Evolutionary conservation across 2,113 vertebrate species (phyloP).

Genomic region (Rhipidura dahli): DNA sequence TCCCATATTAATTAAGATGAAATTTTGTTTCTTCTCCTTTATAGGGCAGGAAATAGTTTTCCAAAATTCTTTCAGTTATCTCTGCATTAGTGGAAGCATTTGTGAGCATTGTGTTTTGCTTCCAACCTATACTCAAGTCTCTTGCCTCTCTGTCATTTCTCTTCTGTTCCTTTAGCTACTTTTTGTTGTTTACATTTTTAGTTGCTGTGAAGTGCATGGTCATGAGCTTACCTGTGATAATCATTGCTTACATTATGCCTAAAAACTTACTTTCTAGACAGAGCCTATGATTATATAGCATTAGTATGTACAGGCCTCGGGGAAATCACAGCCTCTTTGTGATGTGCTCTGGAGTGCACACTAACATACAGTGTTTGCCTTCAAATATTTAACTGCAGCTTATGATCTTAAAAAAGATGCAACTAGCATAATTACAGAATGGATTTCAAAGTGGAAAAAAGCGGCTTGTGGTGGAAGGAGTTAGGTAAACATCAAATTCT

Average conservation of each 20-base stretch:
- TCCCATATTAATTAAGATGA: background rate
- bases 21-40: background rate
- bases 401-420: background rate
- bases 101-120: background rate
- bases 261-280: background rate
- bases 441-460: background rate
- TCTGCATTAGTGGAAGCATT: background rate
- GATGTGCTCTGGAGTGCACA: background rate
- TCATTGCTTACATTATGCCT: background rate
- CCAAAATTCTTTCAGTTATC: background rate
- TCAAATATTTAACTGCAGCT: background rate
- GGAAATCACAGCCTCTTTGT: background rate
- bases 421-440: background rate
- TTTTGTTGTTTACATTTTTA: background rate
- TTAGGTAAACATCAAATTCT: background rate
- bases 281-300: conserved; percentile 1
- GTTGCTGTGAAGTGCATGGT: background rate
- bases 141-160: background rate
- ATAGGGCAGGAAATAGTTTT: background rate
- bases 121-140: background rate
- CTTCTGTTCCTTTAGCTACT: background rate
- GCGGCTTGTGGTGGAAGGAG: background rate
- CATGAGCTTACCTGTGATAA: background rate
- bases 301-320: background rate
- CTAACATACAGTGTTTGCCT: background rate